A percentile compares a stretch with the other conserved stretches of the same genome.
phyloP scores from a whole-genome alignment of 2,888 invertebrate genomes.

The Polydrusus pterygomalis region DNA sequence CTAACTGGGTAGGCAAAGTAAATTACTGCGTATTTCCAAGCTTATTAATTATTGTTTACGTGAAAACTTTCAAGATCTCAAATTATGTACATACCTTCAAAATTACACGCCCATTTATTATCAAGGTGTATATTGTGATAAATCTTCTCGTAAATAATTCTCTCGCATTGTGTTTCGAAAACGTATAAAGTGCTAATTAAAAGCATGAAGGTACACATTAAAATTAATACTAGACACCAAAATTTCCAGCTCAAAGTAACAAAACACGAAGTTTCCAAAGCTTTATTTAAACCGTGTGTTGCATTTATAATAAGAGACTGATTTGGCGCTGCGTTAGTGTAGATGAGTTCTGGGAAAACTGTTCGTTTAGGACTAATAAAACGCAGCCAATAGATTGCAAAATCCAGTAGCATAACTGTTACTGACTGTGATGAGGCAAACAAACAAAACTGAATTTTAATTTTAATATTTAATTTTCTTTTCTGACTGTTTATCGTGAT shows the following conservation, averaged over 20 bases:
- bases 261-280: neutral
- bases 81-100: no score
- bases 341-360: neutral
- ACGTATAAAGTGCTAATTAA: neutral
- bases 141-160: neutral
- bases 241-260: conserved; percentile 1
- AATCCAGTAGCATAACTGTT: neutral
- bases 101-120: neutral
- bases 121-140: neutral
- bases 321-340: neutral
- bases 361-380: no score
- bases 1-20: neutral
- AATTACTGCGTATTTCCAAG: no score
- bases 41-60: no score
- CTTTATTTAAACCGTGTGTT: neutral
- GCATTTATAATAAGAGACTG: neutral
- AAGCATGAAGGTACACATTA: neutral
- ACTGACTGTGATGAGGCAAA: neutral
- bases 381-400: no score
- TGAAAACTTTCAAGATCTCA: no score
- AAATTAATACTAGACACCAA: neutral
- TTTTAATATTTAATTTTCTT: no score
- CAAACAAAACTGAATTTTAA: neutral
- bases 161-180: neutral
- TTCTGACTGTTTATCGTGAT: no score